Conservation (phyloP, 2,888 invertebrate species). For the Yponomeuta malinellus region DNA sequence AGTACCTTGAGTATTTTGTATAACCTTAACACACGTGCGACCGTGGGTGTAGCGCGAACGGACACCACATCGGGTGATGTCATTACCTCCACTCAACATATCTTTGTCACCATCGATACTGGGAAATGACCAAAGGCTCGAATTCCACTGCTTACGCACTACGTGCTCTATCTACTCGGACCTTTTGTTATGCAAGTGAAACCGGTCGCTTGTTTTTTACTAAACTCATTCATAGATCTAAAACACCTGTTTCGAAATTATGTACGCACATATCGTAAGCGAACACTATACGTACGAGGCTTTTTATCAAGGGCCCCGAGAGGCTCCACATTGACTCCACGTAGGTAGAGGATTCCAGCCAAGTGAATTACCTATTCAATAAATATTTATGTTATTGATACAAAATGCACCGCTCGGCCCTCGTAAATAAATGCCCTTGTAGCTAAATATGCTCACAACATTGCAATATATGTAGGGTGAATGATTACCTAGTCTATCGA, state of each 20-base stretch:
- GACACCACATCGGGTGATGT: constrained; percentile 47
- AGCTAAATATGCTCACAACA: constrained; percentile 2
- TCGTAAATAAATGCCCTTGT: constrained; percentile 13
- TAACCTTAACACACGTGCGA: constrained; percentile 52
- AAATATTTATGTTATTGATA: not conserved
- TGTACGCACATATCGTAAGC: constrained; percentile 10
- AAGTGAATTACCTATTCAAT: not conserved
- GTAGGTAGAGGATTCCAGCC: not conserved
- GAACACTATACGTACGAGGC: not conserved
- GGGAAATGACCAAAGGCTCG: constrained; percentile 27
- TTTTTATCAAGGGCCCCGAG: not conserved
- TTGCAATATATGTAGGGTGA: not conserved
- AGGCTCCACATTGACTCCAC: not conserved
- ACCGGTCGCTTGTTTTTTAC: constrained; percentile 41
- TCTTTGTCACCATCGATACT: constrained; percentile 46
- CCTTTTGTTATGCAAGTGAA: constrained; percentile 46
- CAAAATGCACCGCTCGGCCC: not conserved
- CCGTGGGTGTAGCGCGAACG: constrained; percentile 58
- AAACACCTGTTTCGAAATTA: constrained; percentile 37
- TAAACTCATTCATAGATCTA: constrained; percentile 48
- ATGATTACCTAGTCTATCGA: constrained; percentile 6
- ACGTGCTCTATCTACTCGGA: constrained; percentile 34
- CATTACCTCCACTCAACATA: constrained; percentile 37
- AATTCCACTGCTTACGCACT: constrained; percentile 41
- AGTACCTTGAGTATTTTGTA: constrained; percentile 15